A percentile compares a stretch with the other conserved stretches of the same genome.
Evolutionary conservation across 2,888 invertebrate species (phyloP).

Genomic region (Thera obeliscata): DNA sequence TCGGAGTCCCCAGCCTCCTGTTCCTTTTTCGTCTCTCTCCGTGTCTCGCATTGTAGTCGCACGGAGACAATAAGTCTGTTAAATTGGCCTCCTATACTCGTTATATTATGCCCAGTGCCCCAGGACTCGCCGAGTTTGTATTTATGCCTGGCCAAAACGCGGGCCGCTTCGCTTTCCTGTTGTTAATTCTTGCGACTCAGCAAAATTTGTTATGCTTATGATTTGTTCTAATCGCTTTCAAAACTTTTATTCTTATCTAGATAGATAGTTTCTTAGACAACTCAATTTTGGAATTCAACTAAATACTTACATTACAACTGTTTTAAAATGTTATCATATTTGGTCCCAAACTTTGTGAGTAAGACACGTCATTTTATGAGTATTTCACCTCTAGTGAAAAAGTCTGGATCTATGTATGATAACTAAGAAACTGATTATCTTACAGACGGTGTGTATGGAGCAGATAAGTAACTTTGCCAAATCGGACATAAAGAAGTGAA

Average conservation of each 20-base stretch:
- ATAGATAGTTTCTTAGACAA: conserved; percentile 10
- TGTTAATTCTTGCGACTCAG: conserved; percentile 62
- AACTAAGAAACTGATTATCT: conserved; percentile 43
- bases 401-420: conserved; percentile 40
- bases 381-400: conserved; percentile 32
- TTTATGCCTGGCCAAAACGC: conserved; percentile 69
- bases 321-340: conserved; percentile 17
- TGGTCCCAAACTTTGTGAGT: conserved; percentile 19
- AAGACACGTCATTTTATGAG: conserved; percentile 21
- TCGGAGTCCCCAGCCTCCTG: conserved; percentile 71
- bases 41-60: conserved; percentile 78
- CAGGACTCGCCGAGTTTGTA: conserved; percentile 60
- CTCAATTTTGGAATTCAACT: conserved; percentile 15
- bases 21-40: conserved; percentile 75
- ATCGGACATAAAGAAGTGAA: conserved; percentile 49
- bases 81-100: conserved; percentile 79
- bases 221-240: conserved; percentile 48
- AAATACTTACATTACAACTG: neutral
- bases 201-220: conserved; percentile 60
- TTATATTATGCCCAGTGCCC: conserved; percentile 67
- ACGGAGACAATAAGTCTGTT: conserved; percentile 84
- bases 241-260: conserved; percentile 15
- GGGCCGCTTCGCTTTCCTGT: conserved; percentile 56
- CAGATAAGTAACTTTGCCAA: conserved; percentile 47
- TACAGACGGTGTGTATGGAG: conserved; percentile 34